Percentiles rank a stretch among this genome's conserved stretches.
These are phyloP conservation scores for Sphaerodactylus townsendi DNA, from an alignment of 2,113 vertebrate genomes.

Conservation along the genomic window DNA sequence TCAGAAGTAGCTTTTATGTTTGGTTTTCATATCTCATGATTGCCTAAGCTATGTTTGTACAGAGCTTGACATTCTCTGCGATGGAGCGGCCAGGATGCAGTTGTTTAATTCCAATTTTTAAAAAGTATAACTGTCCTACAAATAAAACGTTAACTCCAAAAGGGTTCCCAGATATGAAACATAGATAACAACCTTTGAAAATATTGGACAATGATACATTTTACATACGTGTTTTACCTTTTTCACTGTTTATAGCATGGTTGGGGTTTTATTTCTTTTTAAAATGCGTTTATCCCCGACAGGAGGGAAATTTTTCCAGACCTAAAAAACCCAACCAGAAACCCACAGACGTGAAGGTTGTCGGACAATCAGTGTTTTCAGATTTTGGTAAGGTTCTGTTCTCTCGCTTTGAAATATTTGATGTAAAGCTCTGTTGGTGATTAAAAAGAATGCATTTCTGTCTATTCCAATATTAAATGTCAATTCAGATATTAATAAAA, in stretches of 20 bases:
- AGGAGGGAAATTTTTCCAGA: constrained; percentile 90
- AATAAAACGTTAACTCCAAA: not conserved
- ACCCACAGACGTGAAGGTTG: constrained; percentile 51
- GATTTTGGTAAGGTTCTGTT: constrained; percentile 89
- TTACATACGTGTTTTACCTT: not conserved
- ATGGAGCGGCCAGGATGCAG: not conserved
- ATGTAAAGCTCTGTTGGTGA: not conserved
- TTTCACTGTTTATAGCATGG: not conserved
- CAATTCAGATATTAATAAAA: too few species aligned
- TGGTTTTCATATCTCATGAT: too few species aligned
- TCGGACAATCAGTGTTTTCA: constrained; percentile 92
- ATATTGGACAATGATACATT: not conserved
- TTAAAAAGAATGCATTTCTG: not conserved
- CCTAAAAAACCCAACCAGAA: constrained; percentile 1
- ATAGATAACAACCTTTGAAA: not conserved
- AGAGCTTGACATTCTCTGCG: too few species aligned
- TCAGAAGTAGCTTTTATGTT: too few species aligned
- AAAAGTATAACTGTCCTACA: not conserved
- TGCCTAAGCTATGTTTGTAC: not conserved
- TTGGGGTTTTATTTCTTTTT: not conserved
- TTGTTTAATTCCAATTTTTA: not conserved
- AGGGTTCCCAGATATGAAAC: not conserved
- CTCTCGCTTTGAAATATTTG: not conserved
- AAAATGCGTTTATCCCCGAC: constrained; percentile 31
- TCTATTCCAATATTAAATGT: too few species aligned